These are phyloP conservation scores for Anadara kagoshimensis DNA, from an alignment of 1,140 invertebrate genomes.

Conservation along the genomic window DNA sequence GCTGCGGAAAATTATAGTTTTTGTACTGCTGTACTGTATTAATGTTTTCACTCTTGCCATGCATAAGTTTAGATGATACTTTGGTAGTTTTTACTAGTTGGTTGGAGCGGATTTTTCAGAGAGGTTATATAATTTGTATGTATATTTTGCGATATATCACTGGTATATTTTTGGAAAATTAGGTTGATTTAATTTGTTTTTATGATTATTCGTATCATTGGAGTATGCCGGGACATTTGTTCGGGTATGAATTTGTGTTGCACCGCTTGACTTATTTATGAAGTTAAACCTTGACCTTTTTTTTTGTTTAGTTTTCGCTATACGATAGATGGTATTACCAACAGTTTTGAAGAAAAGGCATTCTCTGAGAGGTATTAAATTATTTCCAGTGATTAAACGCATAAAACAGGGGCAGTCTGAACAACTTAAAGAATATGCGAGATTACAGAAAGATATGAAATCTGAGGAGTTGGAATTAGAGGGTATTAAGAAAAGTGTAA, in stretches of 20 bases:
- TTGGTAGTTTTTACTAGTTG: no score
- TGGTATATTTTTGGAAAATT: no score
- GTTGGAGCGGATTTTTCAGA: no score
- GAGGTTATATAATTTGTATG: no score
- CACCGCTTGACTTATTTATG: neutral
- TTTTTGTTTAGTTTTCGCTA: neutral
- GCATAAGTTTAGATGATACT: no score
- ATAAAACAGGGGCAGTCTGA: slow-evolving; percentile 11
- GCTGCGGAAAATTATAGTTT: no score
- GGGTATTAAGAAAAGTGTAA: neutral
- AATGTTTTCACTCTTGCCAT: no score
- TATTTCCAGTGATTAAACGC: slow-evolving; percentile 6
- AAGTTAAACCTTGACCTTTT: neutral
- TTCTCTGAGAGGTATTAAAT: slow-evolving; percentile 2
- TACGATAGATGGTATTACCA: slow-evolving; percentile 1
- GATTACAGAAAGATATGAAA: neutral
- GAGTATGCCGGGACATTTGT: neutral
- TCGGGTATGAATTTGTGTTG: neutral
- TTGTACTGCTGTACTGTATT: no score
- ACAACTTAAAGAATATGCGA: slow-evolving; percentile 7
- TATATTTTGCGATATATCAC: no score
- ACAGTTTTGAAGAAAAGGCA: slow-evolving; percentile 12
- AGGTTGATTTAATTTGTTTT: no score
- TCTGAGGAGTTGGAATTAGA: neutral
- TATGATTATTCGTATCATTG: neutral